Evolutionary conservation across 2,797 vertebrate species (phyloP), one percentile per base, ranked within the genome.

Genomic region (Arctocebus calabarensis): DNA sequence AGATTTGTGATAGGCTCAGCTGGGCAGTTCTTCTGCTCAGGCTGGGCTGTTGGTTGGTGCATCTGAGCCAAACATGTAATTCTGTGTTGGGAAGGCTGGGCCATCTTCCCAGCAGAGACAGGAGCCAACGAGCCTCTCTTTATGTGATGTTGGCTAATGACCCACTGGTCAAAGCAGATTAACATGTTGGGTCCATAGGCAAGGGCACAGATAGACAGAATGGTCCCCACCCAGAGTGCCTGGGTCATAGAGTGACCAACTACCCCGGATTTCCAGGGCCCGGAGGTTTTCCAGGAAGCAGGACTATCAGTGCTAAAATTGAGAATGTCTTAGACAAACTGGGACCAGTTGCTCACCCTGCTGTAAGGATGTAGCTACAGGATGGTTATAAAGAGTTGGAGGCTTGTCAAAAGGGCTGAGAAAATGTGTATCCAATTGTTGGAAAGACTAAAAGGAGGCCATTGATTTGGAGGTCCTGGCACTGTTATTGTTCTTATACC

Each of bases 141-240:
- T 73, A 37, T 17, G 37, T 64, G 12, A 37, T 1, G 27, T 16
- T 45, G 45, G 22, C 20, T 25, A 20, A 37, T 4, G 59, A 55
- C 12, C 37, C 43, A 59, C 9, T 43, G 25, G 19, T 2, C 40
- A 91, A 48, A 52, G 48, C 22, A 83, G 57, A 43, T 27, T 40
- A 20, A 17, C 22, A 45, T 0, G 5, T 29, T 29, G 20, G 43
- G 7, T 79, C 59, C 29, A 70, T 2, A 82, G 22, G 13, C 17
- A 32, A 52, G 16, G 34, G 11, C 0, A 16, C 22, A 11, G 3
- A 7, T 37, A 59, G 9, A 81, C 0, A 64, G 71, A 81, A 79
- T 2, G 12, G 48, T 52, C 1, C 77, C 59, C 34, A 55, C 68
- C 16, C 5, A 4, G 23, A 20, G 5, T 0, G 4, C 5, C 57